Evolutionary conservation across 1,140 invertebrate genomes (phyloP), one percentile per base, ranked within the genome.

Genomic region (Solenopsis invicta): DNA sequence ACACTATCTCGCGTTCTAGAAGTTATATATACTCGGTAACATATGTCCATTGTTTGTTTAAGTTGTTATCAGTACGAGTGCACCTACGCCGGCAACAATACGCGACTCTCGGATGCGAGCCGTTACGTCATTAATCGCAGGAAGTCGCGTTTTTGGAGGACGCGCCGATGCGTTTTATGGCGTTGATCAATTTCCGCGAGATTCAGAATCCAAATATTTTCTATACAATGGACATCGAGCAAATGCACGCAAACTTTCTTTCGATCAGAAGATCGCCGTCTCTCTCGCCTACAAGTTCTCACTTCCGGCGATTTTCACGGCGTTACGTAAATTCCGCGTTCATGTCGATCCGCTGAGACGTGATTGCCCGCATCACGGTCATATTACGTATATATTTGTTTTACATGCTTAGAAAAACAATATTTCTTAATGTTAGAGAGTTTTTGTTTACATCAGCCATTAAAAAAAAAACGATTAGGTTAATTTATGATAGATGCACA

Each of bases 251-350:
- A 8, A 12, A 29, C 54, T 71, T 54, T 56, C 75, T 74, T 48
- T 10, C 54, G 62, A 89, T 59, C 45, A 45, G 29, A 75, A 56
- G 62, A 37, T 29, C 13, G 24, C 16, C 24, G 18, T 61, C 21
- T n/a, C 67, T 69, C 54, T 67, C 21, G 4, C 37, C 45, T 48
- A 77, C 50, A 71, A 84, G 75, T 59, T 61, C 90, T 76, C 87
- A 86, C 29, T 75, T 90, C 87, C 89, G 86, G 64, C 37, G 45
- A 89, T 89, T 90, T 88, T 66, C 41, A 50, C 66, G 50, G 54
- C 54, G 52, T 90, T 90, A 90, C 82, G 72, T 90, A 90, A 88
- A 82, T 82, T 90, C 54, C 76, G 64, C 69, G 37, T 84, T 69
- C 5, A 52, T 37, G 77, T 74, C 50, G n/a, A 54, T 50, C 52